These are phyloP conservation scores for Ctenoplectra terminalis DNA, from an alignment of 1,140 invertebrate genomes.

Conservation along the genomic window DNA sequence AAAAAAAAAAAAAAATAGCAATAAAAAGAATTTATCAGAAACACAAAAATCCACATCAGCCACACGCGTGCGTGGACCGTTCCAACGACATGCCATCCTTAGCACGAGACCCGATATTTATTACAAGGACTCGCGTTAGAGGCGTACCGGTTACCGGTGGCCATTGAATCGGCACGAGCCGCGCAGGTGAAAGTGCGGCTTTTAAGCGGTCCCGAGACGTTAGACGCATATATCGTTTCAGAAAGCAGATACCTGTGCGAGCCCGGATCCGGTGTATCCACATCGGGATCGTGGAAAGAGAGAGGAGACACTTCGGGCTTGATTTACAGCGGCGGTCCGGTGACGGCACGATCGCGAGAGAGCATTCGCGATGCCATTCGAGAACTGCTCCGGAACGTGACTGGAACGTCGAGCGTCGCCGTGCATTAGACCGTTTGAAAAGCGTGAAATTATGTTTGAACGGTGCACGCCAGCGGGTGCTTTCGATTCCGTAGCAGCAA, in stretches of 20 bases:
- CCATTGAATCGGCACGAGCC: not conserved
- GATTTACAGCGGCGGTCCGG: conserved; percentile 23
- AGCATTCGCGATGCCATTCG: conserved; percentile 7
- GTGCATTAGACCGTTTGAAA: not conserved
- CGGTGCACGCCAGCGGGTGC: no score
- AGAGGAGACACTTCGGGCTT: conserved; percentile 4
- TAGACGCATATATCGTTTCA: conserved; percentile 4
- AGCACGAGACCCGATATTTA: conserved; percentile 13
- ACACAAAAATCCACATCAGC: no score
- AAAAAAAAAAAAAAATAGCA: no score
- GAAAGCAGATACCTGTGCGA: conserved; percentile 45
- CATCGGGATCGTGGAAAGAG: no score
- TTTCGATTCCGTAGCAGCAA: no score
- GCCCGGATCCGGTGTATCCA: not conserved
- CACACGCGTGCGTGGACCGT: not conserved
- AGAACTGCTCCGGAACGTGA: conserved; percentile 15
- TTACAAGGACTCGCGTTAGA: conserved; percentile 14
- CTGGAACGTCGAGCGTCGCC: not conserved
- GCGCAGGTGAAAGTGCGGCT: conserved; percentile 29
- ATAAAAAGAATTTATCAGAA: no score
- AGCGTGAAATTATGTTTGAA: no score
- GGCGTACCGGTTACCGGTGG: not conserved
- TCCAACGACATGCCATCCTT: conserved; percentile 3
- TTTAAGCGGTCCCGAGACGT: not conserved
- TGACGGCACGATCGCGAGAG: conserved; percentile 10